Evolutionary conservation across 2,888 invertebrate species (phyloP), one percentile per base, ranked within the genome.

Genomic region (Drosophila emarginata): DNA sequence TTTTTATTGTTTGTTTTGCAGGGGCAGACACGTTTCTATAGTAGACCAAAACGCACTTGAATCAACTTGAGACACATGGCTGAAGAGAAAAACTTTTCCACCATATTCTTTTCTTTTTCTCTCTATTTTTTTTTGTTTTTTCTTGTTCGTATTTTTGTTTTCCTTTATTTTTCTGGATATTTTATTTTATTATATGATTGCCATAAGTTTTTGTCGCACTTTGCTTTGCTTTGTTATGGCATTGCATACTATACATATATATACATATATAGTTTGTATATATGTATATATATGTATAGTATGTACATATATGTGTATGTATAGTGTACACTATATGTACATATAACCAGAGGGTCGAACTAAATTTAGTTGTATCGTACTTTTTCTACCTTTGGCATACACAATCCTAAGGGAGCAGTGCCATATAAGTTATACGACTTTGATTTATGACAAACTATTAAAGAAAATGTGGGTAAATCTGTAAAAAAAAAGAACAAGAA

Each of bases 1-100:
- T 69, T 57, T 78, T 80, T 64, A 78, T 78, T 80, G 76, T 75
- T 75, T 78, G 72, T 78, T 80, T 80, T 75, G 72, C 66, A 64
- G 75, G 64, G 72, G 67, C 78, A 78, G 78, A 80, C 80, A 78
- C 80, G 78, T 80, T 66, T 78, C 26, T 28, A 36, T 15, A 37
- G 56, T 50, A 51, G 66, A 65, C 53, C 62, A 59, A 51, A 65
- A 54, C 62, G 65, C 67, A 62, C 77, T 77, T 60, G 65, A 68
- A 67, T 68, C 65, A 74, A 78, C 67, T 80, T 74, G 66, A 74
- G 61, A 54, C 59, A 60, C 73, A 71, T 59, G 71, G 60, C 73
- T 66, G 67, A 18, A 39, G 56, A 52, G 36, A 37, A 60, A 61
- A 32, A 18, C 15, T 56, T 56, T 70, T 70, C 32, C 40, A 58